Evolutionary conservation across 2,113 vertebrate genomes (phyloP).

Genomic region (Lathamus discolor): DNA sequence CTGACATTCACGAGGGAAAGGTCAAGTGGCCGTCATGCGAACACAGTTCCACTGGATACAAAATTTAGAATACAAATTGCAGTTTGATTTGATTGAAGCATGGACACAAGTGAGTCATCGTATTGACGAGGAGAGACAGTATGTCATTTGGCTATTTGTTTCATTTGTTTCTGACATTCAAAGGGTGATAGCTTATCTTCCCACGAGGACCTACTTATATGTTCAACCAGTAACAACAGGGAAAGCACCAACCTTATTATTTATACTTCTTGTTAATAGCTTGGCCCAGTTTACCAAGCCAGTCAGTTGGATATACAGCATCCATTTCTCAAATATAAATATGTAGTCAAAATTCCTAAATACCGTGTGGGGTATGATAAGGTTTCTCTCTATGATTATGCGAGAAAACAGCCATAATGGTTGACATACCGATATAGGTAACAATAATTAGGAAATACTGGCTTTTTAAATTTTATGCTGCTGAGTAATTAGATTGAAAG

Average conservation of each 20-base stretch:
- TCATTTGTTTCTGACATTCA: slow-evolving; percentile 19
- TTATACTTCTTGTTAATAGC: background rate
- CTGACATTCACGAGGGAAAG: background rate
- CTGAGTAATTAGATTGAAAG: background rate
- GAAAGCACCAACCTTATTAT: background rate
- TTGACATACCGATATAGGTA: background rate
- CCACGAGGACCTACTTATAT: background rate
- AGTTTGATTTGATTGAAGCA: background rate
- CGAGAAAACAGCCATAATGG: background rate
- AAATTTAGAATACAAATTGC: background rate
- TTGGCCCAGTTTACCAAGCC: background rate
- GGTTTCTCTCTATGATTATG: background rate
- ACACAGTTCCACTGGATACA: background rate
- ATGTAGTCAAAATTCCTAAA: background rate
- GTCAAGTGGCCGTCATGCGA: accelerated
- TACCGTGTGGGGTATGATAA: background rate
- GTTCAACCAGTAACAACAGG: background rate
- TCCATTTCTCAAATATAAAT: background rate
- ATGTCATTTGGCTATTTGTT: background rate
- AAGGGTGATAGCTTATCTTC: background rate
- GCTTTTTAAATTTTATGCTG: background rate
- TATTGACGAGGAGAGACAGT: background rate
- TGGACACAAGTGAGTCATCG: background rate
- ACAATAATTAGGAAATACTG: background rate
- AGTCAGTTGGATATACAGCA: background rate